Percentiles rank a stretch among this genome's conserved stretches.
phyloP scores from a whole-genome alignment of 2,113 vertebrate genomes.

The Paedocypris sp. region DNA sequence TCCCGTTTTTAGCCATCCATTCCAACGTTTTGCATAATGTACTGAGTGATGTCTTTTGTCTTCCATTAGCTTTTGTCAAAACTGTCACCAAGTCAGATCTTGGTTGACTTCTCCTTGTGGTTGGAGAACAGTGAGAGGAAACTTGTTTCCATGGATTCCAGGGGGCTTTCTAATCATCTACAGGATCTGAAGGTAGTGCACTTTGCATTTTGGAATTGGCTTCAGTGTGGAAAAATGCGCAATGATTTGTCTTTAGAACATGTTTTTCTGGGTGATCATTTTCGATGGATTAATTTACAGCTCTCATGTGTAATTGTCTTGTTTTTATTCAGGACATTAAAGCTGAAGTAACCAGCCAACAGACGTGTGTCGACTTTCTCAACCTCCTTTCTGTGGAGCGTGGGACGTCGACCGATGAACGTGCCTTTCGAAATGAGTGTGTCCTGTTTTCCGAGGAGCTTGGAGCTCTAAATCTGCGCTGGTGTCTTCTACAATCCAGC shows the following conservation, averaged over 20 bases:
- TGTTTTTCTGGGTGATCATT: background rate
- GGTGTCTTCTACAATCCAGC: conserved; percentile 61
- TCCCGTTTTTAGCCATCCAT: background rate
- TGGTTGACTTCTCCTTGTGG: conserved; percentile 70
- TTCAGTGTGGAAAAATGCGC: too few species aligned
- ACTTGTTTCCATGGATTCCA: conserved; percentile 37
- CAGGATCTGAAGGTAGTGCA: conserved; percentile 65
- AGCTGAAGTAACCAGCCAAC: conserved; percentile 65
- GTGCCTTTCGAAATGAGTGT: conserved; percentile 58
- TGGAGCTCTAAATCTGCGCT: conserved; percentile 66
- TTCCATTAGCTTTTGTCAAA: conserved; percentile 68
- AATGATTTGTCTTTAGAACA: too few species aligned
- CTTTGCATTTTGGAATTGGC: background rate
- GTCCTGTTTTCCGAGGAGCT: conserved; percentile 71
- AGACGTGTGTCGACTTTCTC: conserved; percentile 74
- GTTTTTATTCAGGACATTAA: conserved; percentile 58
- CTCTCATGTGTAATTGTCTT: too few species aligned
- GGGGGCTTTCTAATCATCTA: conserved; percentile 56
- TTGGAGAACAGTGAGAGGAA: conserved; percentile 53
- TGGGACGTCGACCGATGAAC: conserved; percentile 54
- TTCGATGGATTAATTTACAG: too few species aligned
- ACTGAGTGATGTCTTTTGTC: background rate
- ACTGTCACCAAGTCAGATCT: conserved; percentile 65
- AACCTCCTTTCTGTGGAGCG: conserved; percentile 74
- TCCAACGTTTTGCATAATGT: background rate